Base-by-base conservation (phyloP, 2,888 invertebrate species). In the Xylocampa areola region DNA sequence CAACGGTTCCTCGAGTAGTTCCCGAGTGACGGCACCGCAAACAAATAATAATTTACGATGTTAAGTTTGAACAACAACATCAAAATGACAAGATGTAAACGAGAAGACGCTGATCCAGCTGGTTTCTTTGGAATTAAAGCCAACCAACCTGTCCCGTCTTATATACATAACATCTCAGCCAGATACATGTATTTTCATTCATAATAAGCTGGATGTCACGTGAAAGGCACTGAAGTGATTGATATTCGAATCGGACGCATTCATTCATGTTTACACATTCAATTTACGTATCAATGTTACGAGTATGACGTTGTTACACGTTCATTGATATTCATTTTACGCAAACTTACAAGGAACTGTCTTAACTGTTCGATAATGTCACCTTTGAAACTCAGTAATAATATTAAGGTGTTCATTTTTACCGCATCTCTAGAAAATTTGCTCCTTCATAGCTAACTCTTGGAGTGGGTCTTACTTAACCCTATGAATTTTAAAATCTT, bases 21-120 rank as follows among this genome's bases (percentile, higher is more conserved):
- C n/a, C 41, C 43, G 57, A 44, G 43, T 27, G 41, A 11, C 10
- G 66, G 25, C 17, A 27, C 6, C 21, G 44, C 35, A 44, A 35
- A 49, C 44, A 48, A 61, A 35, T 33, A 14, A 14, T 27, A 10
- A 6, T 27, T 43, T 49, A 44, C 40, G 30, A 58, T 65, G 40
- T 45, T 35, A 45, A 44, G 35, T 36, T 36, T 44, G 44, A 37
- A 51, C 51, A 16, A 21, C 23, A 13, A 16, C 27, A 8, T 1
- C 17, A 36, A 0, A 10, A 13, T 13, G 14, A 5, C 32, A 13
- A 4, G 1, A 11, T 6, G 7, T n/a, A n/a, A n/a, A n/a, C n/a
- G n/a, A n/a, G n/a, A 6, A 30, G 6, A 21, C 27, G n/a, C 21
- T 23, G 17, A 29, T 23, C 6, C 36, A 35, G 4, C n/a, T 37